Conservation (phyloP, 2,797 vertebrate species). For the Pseudotriccus pelzelni region DNA sequence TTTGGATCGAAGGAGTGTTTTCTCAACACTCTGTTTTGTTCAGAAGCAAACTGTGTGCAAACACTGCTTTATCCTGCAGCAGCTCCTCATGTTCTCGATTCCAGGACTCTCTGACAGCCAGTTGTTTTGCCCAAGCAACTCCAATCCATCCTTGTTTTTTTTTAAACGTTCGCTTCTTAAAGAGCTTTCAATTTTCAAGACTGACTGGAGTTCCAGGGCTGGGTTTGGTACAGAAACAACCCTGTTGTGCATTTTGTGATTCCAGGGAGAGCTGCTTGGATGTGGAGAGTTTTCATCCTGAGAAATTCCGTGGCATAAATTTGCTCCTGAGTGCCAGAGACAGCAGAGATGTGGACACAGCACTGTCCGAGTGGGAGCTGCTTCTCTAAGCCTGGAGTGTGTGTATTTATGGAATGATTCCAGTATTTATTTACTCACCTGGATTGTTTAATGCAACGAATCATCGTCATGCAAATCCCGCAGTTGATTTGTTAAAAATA, state of each 20-base stretch:
- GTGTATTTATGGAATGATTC: neutral
- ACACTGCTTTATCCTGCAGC: neutral
- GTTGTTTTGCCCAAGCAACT: neutral
- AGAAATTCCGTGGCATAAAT: neutral
- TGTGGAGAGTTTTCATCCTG: neutral
- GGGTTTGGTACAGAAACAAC: neutral
- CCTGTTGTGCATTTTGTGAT: neutral
- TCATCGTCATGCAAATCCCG: neutral
- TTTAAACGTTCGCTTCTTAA: neutral
- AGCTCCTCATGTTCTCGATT: neutral
- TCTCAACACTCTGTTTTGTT: rapidly evolving
- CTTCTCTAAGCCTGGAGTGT: neutral
- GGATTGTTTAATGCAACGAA: neutral
- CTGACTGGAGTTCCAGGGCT: neutral
- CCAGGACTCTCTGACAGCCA: neutral
- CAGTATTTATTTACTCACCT: neutral
- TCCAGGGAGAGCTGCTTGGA: neutral
- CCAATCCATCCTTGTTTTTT: neutral
- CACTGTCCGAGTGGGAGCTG: neutral
- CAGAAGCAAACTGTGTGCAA: neutral
- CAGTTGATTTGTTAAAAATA: neutral
- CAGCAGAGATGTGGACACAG: neutral
- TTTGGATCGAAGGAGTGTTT: neutral
- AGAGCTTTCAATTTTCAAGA: neutral
- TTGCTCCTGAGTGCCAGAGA: neutral